Percentiles rank a stretch among this genome's conserved stretches.
phyloP scores from a whole-genome alignment of 2,888 invertebrate genomes.

The Epinotia bilunana region DNA sequence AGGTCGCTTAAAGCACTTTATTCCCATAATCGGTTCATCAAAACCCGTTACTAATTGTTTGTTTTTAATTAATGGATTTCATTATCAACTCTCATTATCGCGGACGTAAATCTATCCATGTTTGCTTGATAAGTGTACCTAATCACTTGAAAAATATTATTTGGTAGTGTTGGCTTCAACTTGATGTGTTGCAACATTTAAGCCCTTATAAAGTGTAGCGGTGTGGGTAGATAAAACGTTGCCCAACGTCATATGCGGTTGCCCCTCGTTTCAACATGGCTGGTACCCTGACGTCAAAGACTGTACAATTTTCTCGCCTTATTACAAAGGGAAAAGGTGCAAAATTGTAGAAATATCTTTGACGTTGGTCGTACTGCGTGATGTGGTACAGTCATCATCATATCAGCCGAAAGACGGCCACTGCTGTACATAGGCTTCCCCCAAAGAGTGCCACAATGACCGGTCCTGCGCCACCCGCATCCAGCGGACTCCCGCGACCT shows the following conservation, averaged over 20 bases:
- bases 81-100: constrained; percentile 22
- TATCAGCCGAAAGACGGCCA: no score
- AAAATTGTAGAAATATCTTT: not conserved
- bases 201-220: constrained; percentile 63
- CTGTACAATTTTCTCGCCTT: not conserved
- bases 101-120: not conserved
- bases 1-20: not conserved
- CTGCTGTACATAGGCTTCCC: no score
- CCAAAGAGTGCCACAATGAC: no score
- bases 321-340: not conserved
- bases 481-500: no score
- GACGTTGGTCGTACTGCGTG: not conserved
- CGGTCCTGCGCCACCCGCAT: no score
- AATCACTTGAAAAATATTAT: not conserved
- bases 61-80: constrained; percentile 10
- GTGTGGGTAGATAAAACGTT: constrained; percentile 69
- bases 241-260: constrained; percentile 67
- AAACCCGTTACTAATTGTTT: constrained; percentile 16
- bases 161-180: constrained; percentile 36
- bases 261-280: constrained; percentile 61
- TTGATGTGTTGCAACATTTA: constrained; percentile 62
- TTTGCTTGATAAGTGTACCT: not conserved
- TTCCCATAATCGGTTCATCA: constrained; percentile 13
- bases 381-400: no score
- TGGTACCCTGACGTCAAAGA: not conserved